phyloP scores from a whole-genome alignment of 2,797 vertebrate species.

The Thalassophryne amazonica region DNA sequence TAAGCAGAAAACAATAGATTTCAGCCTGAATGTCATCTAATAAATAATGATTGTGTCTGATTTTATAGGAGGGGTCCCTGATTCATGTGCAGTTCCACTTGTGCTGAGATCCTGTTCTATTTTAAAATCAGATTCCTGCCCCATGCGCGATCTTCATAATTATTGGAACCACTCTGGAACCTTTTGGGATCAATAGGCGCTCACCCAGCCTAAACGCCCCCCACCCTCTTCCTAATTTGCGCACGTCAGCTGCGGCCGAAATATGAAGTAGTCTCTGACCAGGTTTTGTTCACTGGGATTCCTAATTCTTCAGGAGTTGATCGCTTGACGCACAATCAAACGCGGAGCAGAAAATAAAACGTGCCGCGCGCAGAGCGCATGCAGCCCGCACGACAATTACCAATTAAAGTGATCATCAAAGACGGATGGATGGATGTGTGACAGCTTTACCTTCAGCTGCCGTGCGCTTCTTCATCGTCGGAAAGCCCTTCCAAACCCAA shows the following conservation, averaged over 20 bases:
- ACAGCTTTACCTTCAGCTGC: constrained; percentile 60
- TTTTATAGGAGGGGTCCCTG: background rate
- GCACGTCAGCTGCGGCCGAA: constrained; percentile 37
- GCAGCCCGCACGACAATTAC: constrained; percentile 13
- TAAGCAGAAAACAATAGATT: no score
- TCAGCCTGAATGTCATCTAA: no score
- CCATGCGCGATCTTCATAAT: constrained; percentile 43
- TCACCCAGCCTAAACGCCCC: background rate
- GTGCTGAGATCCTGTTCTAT: constrained; percentile 4
- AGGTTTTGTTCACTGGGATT: constrained; percentile 39
- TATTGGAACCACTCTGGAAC: constrained; percentile 26
- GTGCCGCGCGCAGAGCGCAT: background rate
- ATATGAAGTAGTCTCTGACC: constrained; percentile 25
- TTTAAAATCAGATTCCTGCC: constrained; percentile 25
- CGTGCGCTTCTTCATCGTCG: constrained; percentile 52
- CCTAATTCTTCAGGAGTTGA: constrained; percentile 42
- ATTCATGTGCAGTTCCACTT: constrained; percentile 35
- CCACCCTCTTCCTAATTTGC: constrained; percentile 20
- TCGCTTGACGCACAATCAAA: constrained; percentile 22
- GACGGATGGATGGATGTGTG: constrained; percentile 25
- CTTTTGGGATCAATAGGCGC: constrained; percentile 24
- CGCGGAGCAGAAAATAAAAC: background rate
- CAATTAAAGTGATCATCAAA: constrained; percentile 5
- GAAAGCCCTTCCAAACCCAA: no score
- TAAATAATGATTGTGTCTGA: no score